Evolutionary conservation across 2,113 vertebrate species (phyloP).

Genomic region (Dasypus novemcinctus): DNA sequence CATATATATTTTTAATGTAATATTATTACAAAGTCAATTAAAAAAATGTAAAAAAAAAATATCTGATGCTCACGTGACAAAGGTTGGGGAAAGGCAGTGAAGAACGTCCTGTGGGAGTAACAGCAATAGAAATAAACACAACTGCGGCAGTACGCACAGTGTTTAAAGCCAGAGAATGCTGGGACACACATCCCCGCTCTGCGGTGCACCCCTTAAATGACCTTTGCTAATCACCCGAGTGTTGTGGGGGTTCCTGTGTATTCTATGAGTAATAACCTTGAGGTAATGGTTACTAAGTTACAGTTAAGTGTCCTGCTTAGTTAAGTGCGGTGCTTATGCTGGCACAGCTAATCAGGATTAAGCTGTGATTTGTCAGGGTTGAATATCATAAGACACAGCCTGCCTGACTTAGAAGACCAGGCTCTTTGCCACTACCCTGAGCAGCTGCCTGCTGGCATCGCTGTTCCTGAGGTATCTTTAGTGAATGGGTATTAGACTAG

Average conservation of each 20-base stretch:
- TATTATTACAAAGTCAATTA: too few species aligned
- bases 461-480: not conserved
- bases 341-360: not conserved
- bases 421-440: accelerated
- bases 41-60: too few species aligned
- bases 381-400: accelerated
- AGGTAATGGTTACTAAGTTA: accelerated
- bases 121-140: accelerated
- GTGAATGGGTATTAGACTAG: not conserved
- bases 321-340: accelerated
- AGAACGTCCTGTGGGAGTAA: too few species aligned
- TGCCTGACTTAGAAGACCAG: too few species aligned
- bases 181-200: accelerated
- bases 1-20: too few species aligned
- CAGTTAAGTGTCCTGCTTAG: too few species aligned
- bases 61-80: not conserved
- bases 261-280: too few species aligned
- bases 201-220: accelerated
- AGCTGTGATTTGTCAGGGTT: accelerated
- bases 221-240: accelerated
- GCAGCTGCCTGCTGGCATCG: accelerated
- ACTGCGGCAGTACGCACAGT: accelerated
- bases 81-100: accelerated
- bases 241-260: accelerated
- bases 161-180: too few species aligned